Evolutionary conservation across 2,113 vertebrate genomes (phyloP).

Genomic region (Passer domesticus): DNA sequence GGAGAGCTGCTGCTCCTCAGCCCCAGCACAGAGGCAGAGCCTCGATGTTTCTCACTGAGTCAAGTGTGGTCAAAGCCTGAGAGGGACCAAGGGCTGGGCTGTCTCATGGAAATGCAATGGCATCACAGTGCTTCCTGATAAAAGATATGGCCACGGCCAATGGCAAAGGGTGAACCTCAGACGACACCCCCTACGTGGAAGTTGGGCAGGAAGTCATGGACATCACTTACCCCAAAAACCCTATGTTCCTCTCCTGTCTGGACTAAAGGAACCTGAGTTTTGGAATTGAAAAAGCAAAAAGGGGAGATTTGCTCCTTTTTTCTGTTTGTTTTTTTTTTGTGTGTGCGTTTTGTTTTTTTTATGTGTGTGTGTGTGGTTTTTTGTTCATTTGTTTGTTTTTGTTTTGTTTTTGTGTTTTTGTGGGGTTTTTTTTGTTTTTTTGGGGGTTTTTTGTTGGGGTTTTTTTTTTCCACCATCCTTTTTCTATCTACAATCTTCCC

Average conservation of each 20-base stretch:
- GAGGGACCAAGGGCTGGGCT: too few relatives aligned
- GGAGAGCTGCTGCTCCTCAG: neutral
- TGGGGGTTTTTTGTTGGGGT: too few relatives aligned
- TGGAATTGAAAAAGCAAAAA: accelerated
- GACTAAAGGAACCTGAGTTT: neutral
- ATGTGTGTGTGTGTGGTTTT: too few relatives aligned
- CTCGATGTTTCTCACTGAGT: neutral
- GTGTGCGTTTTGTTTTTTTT: too few relatives aligned
- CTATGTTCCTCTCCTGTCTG: neutral
- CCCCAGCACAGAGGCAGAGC: neutral
- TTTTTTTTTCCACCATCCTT: accelerated
- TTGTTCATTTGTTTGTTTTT: too few relatives aligned
- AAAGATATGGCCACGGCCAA: neutral
- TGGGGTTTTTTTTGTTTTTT: too few relatives aligned
- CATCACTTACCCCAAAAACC: neutral
- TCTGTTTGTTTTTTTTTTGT: too few relatives aligned
- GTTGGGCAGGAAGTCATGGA: neutral
- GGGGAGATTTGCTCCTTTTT: accelerated
- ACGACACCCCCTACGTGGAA: neutral
- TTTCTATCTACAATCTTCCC: neutral
- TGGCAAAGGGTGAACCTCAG: neutral
- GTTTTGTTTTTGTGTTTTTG: too few relatives aligned
- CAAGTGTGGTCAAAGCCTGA: neutral
- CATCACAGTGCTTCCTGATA: neutral
- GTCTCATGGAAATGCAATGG: neutral